Evolutionary conservation across 2,113 vertebrate genomes (phyloP).

Genomic region (Cavia porcellus): DNA sequence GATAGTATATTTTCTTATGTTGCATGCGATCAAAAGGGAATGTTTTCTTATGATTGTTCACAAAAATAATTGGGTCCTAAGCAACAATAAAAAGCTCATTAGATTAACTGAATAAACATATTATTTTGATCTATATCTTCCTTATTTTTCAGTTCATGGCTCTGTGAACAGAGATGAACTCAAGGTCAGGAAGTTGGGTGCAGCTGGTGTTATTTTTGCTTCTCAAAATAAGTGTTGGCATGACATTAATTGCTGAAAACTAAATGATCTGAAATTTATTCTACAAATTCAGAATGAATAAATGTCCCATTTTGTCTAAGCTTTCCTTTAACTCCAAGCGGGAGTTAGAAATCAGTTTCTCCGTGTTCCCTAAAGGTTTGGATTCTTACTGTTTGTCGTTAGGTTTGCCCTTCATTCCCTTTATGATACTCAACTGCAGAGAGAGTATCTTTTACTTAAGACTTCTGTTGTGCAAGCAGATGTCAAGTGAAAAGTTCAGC

Average conservation of each 20-base stretch:
- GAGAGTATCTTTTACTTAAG: not conserved
- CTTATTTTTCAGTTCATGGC: not conserved
- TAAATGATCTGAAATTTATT: not conserved
- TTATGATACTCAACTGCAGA: not conserved
- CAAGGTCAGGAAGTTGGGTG: not conserved
- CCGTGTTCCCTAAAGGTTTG: not conserved
- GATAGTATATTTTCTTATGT: not conserved
- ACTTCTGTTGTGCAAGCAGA: conserved; percentile 3
- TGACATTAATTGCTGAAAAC: not conserved
- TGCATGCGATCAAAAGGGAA: not conserved
- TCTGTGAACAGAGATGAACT: not conserved
- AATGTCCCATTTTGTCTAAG: not conserved
- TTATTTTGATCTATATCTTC: not conserved
- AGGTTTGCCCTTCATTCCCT: not conserved
- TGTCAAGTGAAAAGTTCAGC: not conserved
- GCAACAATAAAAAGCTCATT: not conserved
- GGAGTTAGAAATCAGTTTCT: not conserved
- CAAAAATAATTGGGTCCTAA: not conserved
- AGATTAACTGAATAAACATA: not conserved
- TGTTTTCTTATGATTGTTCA: not conserved
- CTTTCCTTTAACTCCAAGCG: not conserved
- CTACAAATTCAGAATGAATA: not conserved
- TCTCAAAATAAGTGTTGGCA: not conserved
- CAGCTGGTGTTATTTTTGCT: not conserved
- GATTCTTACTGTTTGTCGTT: not conserved